Percentiles rank a stretch among this genome's conserved stretches.
Evolutionary conservation across 2,797 vertebrate genomes (phyloP).

Genomic region (Micropoecilia bifurca): DNA sequence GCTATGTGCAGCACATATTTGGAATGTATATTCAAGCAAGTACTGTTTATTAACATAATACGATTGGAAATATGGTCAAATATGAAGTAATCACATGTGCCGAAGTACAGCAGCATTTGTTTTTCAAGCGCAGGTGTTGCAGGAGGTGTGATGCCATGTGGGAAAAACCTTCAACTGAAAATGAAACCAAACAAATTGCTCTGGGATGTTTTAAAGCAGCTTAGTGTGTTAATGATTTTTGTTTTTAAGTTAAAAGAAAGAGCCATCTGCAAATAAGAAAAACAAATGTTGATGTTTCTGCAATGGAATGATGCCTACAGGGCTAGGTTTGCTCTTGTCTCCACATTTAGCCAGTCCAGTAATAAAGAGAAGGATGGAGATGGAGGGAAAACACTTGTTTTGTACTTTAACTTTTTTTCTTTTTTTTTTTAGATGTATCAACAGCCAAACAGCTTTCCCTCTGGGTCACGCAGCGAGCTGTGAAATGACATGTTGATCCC

Average conservation of each 20-base stretch:
- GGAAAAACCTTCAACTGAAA: not conserved
- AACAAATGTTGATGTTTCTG: constrained; percentile 58
- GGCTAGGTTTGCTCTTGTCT: constrained; percentile 59
- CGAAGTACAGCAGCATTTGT: not conserved
- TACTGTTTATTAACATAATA: too few relatives aligned
- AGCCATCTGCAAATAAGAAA: not conserved
- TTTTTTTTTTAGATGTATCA: constrained; percentile 59
- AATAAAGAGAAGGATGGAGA: constrained; percentile 42
- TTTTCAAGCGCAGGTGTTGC: not conserved
- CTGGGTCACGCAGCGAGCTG: constrained; percentile 59
- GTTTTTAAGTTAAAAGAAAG: not conserved
- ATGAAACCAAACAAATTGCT: not conserved
- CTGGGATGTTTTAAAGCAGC: not conserved
- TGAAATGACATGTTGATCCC: constrained; percentile 74
- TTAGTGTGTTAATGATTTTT: not conserved
- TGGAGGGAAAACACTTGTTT: constrained; percentile 45
- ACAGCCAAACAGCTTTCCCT: constrained; percentile 45
- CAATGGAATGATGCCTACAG: constrained; percentile 60
- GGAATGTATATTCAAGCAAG: too few relatives aligned
- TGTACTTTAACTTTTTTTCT: constrained; percentile 18
- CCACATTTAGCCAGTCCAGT: constrained; percentile 53
- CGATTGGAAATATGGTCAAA: too few relatives aligned
- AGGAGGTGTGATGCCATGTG: too few relatives aligned
- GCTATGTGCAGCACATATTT: too few relatives aligned
- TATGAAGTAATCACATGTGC: not conserved